Evolutionary conservation across 2,888 invertebrate genomes (phyloP), one percentile per base, ranked within the genome.

Genomic region (Eupeodes latifasciatus): DNA sequence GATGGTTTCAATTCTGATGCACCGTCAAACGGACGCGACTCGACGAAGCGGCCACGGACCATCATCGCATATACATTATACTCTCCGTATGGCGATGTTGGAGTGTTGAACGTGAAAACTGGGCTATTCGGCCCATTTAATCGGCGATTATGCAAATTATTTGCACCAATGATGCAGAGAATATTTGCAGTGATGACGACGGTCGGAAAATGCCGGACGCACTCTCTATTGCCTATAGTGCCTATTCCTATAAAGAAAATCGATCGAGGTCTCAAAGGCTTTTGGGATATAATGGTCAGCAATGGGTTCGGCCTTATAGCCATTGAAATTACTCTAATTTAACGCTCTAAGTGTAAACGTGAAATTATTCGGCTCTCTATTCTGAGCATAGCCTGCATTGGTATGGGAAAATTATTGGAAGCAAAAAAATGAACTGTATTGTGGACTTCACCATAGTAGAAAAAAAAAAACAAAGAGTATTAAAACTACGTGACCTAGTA

Each of bases 91-190:
- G 71, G 69, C 51, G 40, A 14, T 61, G 27, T 27, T 27, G 36
- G 36, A 14, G 55, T 76, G 72, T 77, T 81, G 78, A 59, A 51
- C 62, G 27, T 27, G 55, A 78, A 88, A 88, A 85, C 88, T 88
- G 81, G 88, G 88, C 88, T 88, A 85, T 81, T 69, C 85, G 81
- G 81, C 69, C 85, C 85, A 85, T 81, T 88, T 88, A 85, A 88
- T 81, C 74, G 88, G 75, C 85, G 88, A 88, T 88, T 88, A 88
- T 88, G 88, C 71, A 88, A 88, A 88, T 88, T 84, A 85, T 84
- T 88, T 88, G 77, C 84, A 74, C 81, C 88, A 85, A 85, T 85
- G 88, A 85, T 81, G 88, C 78, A 78, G 67, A 62, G 77, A 85
- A 85, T 85, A 44, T 51, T 44, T n/a, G 49, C 69, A 62, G n/a